phyloP scores from a whole-genome alignment of 1,140 invertebrate species.

The Lepidotrigona ventralis region DNA sequence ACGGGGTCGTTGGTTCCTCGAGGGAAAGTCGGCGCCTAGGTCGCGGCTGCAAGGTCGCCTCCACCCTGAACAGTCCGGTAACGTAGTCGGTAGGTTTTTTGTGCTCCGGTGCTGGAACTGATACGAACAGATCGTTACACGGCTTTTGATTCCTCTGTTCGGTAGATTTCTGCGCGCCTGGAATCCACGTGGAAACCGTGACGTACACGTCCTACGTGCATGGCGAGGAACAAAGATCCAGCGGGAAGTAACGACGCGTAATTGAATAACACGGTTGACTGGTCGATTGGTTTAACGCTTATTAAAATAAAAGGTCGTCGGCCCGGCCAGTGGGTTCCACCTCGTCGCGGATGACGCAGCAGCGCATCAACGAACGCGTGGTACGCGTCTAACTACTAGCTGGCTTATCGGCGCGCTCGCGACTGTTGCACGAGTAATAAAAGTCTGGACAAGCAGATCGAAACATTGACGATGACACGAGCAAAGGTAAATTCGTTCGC shows the following conservation, averaged over 20 bases:
- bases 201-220: constrained; percentile 58
- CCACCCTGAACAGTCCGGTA: constrained; percentile 87
- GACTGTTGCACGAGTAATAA: constrained; percentile 1
- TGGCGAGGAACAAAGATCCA: background rate
- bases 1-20: constrained; percentile 67
- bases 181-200: constrained; percentile 64
- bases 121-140: constrained; percentile 59
- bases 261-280: constrained; percentile 73
- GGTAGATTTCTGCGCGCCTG: constrained; percentile 10
- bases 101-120: constrained; percentile 85
- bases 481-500: background rate
- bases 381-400: background rate
- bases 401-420: background rate
- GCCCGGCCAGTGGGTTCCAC: constrained; percentile 43
- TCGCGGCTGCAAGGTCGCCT: constrained; percentile 82
- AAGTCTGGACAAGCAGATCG: constrained; percentile 10
- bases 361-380: background rate
- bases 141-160: constrained; percentile 1
- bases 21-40: constrained; percentile 75
- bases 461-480: constrained; percentile 10
- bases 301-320: constrained; percentile 75
- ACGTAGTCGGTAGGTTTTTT: constrained; percentile 91
- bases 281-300: constrained; percentile 74
- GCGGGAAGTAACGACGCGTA: constrained; percentile 54
- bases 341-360: constrained; percentile 33